Evolutionary conservation across 2,797 vertebrate species (phyloP).

Genomic region (Peromyscus eremicus): DNA sequence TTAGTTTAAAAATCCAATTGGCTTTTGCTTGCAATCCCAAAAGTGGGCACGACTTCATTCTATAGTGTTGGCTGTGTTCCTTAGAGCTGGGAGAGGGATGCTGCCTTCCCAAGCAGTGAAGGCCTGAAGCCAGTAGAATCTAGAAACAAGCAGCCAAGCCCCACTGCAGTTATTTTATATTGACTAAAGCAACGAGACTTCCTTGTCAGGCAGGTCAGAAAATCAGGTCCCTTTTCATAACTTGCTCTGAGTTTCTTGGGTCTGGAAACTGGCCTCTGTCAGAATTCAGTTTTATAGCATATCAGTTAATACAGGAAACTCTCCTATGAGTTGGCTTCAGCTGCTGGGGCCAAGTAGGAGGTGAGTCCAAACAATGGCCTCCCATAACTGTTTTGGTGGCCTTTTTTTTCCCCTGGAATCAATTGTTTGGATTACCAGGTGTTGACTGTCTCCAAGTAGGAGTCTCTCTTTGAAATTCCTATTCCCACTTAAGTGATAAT

Average conservation of each 20-base stretch:
- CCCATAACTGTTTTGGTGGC: not conserved
- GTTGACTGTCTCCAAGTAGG: not conserved
- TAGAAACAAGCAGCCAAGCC: not conserved
- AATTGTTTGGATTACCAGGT: constrained; percentile 11
- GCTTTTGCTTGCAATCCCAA: not conserved
- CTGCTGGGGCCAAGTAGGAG: not conserved
- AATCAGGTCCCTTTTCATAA: not conserved
- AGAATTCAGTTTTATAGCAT: not conserved
- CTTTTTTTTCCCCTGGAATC: not conserved
- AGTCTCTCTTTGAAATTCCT: not conserved
- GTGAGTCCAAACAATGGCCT: not conserved
- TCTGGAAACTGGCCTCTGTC: not conserved
- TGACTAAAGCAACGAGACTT: not conserved
- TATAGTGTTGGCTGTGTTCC: too few species aligned
- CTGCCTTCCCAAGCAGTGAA: not conserved
- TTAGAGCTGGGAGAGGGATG: too few species aligned
- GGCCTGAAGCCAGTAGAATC: not conserved
- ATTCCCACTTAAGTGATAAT: not conserved
- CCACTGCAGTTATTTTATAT: not conserved
- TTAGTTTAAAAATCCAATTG: not conserved
- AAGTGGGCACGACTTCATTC: not conserved
- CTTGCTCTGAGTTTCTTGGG: not conserved
- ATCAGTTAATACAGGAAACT: too few species aligned
- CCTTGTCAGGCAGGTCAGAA: not conserved
- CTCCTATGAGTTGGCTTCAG: not conserved